Evolutionary conservation across 1,140 invertebrate species (phyloP).

Genomic region (Brevipalpus yothersi): DNA sequence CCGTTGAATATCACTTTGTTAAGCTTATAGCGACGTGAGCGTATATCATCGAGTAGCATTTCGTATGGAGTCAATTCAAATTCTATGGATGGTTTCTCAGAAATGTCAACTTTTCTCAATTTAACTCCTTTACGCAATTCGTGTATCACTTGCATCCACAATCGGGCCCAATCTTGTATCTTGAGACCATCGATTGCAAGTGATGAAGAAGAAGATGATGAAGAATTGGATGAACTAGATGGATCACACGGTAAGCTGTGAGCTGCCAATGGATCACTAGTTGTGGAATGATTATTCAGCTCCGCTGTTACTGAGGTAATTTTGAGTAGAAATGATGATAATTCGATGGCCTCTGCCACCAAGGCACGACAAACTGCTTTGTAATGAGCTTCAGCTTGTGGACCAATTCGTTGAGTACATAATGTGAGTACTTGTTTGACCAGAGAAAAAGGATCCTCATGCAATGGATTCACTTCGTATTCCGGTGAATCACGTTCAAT

Average conservation of each 20-base stretch:
- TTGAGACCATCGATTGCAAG: not conserved
- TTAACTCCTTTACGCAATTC: conserved; percentile 56
- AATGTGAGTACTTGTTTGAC: conserved; percentile 14
- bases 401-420: conserved; percentile 16
- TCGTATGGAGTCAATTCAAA: conserved; percentile 91
- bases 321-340: conserved; percentile 62
- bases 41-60: conserved; percentile 85
- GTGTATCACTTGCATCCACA: conserved; percentile 86
- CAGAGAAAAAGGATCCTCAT: not conserved
- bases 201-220: not conserved
- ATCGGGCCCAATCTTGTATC: conserved; percentile 40
- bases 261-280: not conserved
- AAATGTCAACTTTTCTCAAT: conserved; percentile 53
- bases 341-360: conserved; percentile 63
- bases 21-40: conserved; percentile 53
- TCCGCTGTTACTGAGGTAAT: conserved; percentile 31
- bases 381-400: conserved; percentile 51
- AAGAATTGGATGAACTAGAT: not conserved
- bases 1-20: conserved; percentile 33
- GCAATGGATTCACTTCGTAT: conserved; percentile 21
- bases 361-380: conserved; percentile 67
- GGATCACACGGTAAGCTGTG: not conserved
- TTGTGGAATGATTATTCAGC: not conserved
- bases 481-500: conserved; percentile 66
- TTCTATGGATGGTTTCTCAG: conserved; percentile 31